phyloP scores from a whole-genome alignment of 2,797 vertebrate genomes.

The Anniella stebbinsi region DNA sequence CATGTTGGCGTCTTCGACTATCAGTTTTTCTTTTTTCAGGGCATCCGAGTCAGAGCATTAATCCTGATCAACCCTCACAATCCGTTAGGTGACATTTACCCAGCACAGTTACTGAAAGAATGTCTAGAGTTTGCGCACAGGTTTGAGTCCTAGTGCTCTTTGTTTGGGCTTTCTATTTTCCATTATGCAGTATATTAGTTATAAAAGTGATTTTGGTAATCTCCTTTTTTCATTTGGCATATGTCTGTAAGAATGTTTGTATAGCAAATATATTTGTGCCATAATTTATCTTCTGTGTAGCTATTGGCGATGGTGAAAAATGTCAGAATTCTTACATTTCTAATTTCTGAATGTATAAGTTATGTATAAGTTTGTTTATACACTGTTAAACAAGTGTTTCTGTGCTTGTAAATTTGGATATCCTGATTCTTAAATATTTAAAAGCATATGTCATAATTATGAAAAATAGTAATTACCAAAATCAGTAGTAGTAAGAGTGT shows the following conservation, averaged over 20 bases:
- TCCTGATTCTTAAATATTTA: neutral
- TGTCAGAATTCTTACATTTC: neutral
- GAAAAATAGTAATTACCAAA: constrained; percentile 13
- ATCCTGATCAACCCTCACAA: constrained; percentile 70
- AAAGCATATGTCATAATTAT: constrained; percentile 7
- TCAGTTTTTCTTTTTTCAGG: constrained; percentile 65
- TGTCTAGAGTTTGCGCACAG: constrained; percentile 66
- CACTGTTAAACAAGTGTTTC: neutral
- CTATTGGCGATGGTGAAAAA: neutral
- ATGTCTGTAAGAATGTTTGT: neutral
- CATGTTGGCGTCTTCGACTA: constrained; percentile 26
- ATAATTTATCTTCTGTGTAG: neutral
- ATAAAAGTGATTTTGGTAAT: constrained; percentile 33
- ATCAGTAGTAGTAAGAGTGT: constrained; percentile 2
- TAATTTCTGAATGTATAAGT: neutral
- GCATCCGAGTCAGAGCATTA: constrained; percentile 64
- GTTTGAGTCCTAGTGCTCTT: constrained; percentile 51
- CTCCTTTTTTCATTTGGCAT: neutral
- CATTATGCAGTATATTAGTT: constrained; percentile 11
- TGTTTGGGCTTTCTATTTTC: constrained; percentile 48
- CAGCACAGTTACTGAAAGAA: constrained; percentile 59
- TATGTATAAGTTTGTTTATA: neutral
- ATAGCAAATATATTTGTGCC: neutral
- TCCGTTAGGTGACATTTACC: constrained; percentile 63
- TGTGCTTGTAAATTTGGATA: neutral